phyloP scores from a whole-genome alignment of 2,888 invertebrate genomes.

The Melikaiella ostensackeni region DNA sequence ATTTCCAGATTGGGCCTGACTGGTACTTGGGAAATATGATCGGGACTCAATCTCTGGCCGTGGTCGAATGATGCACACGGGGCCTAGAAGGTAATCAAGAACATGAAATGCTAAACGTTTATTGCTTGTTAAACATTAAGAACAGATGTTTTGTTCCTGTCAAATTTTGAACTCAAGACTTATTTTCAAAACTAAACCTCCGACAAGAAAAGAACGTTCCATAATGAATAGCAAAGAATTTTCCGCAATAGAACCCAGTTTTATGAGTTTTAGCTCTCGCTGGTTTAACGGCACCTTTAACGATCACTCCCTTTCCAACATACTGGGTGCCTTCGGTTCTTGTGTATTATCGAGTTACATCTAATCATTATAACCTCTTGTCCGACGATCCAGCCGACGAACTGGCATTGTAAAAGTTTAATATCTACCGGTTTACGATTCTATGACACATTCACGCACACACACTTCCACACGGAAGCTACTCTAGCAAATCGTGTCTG shows the following conservation, averaged over 20 bases:
- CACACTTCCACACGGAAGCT: background rate
- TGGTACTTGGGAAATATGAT: too few species aligned
- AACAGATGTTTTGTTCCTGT: background rate
- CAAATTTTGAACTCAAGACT: background rate
- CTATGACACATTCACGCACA: slow-evolving; percentile 64
- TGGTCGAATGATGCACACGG: too few species aligned
- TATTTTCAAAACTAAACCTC: background rate
- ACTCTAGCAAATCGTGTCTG: background rate
- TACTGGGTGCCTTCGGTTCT: slow-evolving; percentile 46
- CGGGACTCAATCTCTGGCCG: too few species aligned
- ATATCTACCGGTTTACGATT: slow-evolving; percentile 75
- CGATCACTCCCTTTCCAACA: slow-evolving; percentile 68
- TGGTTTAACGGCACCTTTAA: slow-evolving; percentile 76
- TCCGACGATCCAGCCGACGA: slow-evolving; percentile 65
- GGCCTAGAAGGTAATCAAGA: too few species aligned
- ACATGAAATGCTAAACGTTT: too few species aligned
- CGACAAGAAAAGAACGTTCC: background rate
- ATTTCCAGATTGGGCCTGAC: too few species aligned
- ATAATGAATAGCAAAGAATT: background rate
- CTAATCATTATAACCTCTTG: slow-evolving; percentile 76
- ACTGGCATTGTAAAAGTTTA: slow-evolving; percentile 75
- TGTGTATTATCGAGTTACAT: slow-evolving; percentile 75
- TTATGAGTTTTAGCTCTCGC: slow-evolving; percentile 72
- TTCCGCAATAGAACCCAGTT: slow-evolving; percentile 51
- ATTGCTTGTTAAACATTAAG: too few species aligned